Base-by-base conservation (phyloP, 53 echinoderm and acorn worm genomes). In the Apostichopus leukothele region DNA sequence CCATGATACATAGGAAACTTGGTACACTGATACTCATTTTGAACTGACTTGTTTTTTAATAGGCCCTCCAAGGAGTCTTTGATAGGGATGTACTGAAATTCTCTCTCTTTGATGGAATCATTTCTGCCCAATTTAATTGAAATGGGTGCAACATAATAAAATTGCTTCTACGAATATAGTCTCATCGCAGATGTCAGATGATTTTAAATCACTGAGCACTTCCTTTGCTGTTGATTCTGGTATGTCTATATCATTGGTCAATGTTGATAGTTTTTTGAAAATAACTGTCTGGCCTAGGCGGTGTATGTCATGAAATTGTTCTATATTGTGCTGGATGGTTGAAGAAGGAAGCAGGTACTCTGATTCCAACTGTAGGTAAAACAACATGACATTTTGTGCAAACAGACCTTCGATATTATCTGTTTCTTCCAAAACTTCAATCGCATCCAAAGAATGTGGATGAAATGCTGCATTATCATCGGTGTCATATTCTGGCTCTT, bases 261-360 rank as follows among this genome's bases (percentile, higher is more conserved):
- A 86, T n/a, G 90, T 83, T 16, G 14, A 66, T 63, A 90, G 74
- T 84, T 84, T 90, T 27, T 84, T 1, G 5, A 90, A 50, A 23
- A 86, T 84, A 10, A 75, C 4, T 53, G 86, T 67, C 73, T 25
- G 25, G 25, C 25, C 25, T 25, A 25, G 25, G 25, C 25, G 25
- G 25, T 25, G 25, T 25, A 25, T 75, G 59, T 19, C 57, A n/a
- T 84, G 68, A 25, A 90, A 90, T 74, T 90, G 52, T 55, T 90
- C 86, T 73, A 90, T 74, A 52, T 74, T 86, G 55, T 84, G 52
- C 84, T 90, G 90, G 57, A 90, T 75, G 50, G 90, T 90, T 75
- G 90, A 73, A 12, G 90, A 27, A 19, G 90, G 85, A 9, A 79
- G 25, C 6, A 90, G 25, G 25, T 25, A 25, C 25, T 25, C 25